Base-by-base conservation (phyloP, 2,888 invertebrate species). In the Tachina fera region DNA sequence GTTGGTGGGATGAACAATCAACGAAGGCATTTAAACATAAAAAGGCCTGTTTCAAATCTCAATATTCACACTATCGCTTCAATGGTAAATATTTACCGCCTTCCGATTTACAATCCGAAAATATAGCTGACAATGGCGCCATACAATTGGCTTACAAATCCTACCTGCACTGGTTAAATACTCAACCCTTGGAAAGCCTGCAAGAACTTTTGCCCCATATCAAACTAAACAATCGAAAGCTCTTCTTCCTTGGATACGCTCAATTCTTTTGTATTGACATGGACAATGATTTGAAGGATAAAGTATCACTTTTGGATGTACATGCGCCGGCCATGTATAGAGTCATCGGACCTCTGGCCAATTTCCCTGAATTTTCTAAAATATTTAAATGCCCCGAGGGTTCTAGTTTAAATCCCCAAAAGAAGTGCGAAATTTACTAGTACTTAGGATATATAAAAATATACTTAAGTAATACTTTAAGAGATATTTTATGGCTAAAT, bases 111-210 rank as follows among this genome's bases (percentile, higher is more conserved):
- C 91, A 92, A 63, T 78, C 89, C 19, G 90, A 90, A 79, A 91
- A 92, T 65, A 90, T 92, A 9, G 91, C 92, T 4, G 92, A 92
- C 61, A 92, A 91, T 82, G 89, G 89, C 14, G 92, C 90, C n/a
- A 47, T 92, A 0, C 92, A 92, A 74, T 83, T 92, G 31, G 90
- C 92, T 4, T 91, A 89, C 51, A 89, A 86, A 13, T 89, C 91
- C 43, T 92, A 92, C 58, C 75, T 86, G 0, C 86, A 87, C 13
- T 91, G 90, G 88, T 58, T 92, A 56, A 72, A 71, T 39, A 3
- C 47, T 10, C 81, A 74, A 63, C 39, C 87, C 2, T 65, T 74
- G 14, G 78, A 88, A 39, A 56, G 87, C 60, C 16, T 90, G 14
- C 68, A 79, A 19, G 92, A 92, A 80, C 79, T 88, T 0, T 60